Percentiles rank a stretch among this genome's conserved stretches.
Evolutionary conservation across 2,797 vertebrate species (phyloP).

Genomic region (Leptoclinus maculatus): DNA sequence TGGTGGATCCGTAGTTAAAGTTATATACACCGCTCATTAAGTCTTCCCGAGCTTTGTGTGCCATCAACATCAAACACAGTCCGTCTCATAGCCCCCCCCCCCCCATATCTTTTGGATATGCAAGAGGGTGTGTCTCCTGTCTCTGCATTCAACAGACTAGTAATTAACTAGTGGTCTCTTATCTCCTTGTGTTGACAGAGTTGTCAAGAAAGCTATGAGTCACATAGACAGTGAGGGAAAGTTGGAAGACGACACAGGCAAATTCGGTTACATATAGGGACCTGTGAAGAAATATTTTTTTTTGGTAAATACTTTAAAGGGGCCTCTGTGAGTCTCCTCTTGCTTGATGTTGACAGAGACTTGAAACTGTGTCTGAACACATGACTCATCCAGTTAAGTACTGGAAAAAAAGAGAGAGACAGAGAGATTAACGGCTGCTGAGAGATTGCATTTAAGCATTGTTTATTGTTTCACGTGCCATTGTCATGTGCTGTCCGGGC

Average conservation of each 20-base stretch:
- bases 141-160: constrained; percentile 65
- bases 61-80: constrained; percentile 62
- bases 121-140: constrained; percentile 62
- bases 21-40: constrained; percentile 71
- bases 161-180: constrained; percentile 74
- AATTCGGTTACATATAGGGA: constrained; percentile 31
- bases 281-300: constrained; percentile 34
- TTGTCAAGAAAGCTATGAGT: constrained; percentile 69
- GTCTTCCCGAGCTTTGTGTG: constrained; percentile 55
- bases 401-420: not conserved
- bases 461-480: constrained; percentile 41
- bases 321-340: constrained; percentile 48
- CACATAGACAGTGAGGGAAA: constrained; percentile 54
- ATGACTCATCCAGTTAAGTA: constrained; percentile 55
- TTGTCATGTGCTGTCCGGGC: constrained; percentile 25
- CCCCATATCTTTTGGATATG: constrained; percentile 51
- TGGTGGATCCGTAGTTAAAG: constrained; percentile 52
- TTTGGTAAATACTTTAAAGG: constrained; percentile 66
- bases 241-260: constrained; percentile 35
- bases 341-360: constrained; percentile 64
- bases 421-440: constrained; percentile 37
- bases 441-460: constrained; percentile 59
- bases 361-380: constrained; percentile 61
- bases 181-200: constrained; percentile 68
- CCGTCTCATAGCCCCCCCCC: constrained; percentile 21